Conservation (phyloP, 2,113 vertebrate genomes). For the Rattus rattus region DNA sequence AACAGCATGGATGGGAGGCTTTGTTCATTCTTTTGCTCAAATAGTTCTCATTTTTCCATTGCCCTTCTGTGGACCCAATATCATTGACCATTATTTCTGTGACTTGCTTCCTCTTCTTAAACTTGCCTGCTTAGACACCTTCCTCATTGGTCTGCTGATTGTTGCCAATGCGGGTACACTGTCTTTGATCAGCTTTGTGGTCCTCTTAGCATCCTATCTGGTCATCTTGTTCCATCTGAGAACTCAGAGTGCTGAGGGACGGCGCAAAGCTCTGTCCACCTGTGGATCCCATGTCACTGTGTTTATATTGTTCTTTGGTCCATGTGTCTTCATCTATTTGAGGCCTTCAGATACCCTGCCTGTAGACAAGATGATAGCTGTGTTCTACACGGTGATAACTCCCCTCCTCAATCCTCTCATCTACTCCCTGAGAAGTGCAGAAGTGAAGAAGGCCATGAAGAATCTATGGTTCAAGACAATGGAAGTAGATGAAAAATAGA, state of each 20-base stretch:
- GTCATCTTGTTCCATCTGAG: conserved; percentile 67
- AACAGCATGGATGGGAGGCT: not conserved
- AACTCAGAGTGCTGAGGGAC: not conserved
- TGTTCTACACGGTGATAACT: too few species aligned
- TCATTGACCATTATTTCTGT: too few species aligned
- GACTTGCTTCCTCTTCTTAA: not conserved
- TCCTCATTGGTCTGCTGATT: too few species aligned
- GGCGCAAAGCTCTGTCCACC: conserved; percentile 68
- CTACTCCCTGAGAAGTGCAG: too few species aligned
- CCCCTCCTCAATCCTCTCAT: too few species aligned
- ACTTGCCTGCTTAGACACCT: too few species aligned
- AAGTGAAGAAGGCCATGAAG: conserved; percentile 11
- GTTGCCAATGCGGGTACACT: too few species aligned
- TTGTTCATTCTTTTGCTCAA: not conserved
- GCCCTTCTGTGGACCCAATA: not conserved
- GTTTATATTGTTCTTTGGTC: conserved; percentile 72
- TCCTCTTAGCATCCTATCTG: conserved; percentile 48
- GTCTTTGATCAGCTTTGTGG: too few species aligned
- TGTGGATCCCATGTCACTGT: conserved; percentile 54
- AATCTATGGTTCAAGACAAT: not conserved
- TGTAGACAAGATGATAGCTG: conserved; percentile 44
- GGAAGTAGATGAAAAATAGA: not conserved
- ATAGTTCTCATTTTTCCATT: not conserved
- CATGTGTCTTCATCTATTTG: not conserved
- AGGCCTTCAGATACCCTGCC: conserved; percentile 27